Base-by-base conservation (phyloP, 2,113 vertebrate species). In the Grallaria varia region DNA sequence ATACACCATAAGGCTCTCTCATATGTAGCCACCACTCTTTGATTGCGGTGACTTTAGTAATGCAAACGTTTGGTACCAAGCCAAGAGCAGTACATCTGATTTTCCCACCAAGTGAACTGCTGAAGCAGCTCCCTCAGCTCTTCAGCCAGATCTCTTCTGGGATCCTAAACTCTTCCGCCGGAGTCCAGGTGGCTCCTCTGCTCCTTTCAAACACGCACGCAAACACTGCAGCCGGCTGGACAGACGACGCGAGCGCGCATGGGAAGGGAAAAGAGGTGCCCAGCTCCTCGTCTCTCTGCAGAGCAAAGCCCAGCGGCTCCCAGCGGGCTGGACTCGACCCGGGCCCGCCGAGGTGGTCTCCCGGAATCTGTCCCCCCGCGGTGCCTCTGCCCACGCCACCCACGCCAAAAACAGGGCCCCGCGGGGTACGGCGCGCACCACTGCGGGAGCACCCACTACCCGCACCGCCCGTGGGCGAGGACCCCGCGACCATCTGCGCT, bases 21-120 rank as follows among this genome's bases (percentile, higher is more conserved):
- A 10, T 35, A 67, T 16, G n/a, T 15, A 90, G 69, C 62, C 1
- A 2, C 90, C 86, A 31, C 62, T 85, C 91, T 87, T 78, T 76
- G 68, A 42, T 50, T 84, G 76, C 5, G 0, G 72, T 91, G 92
- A 96, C 93, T 84, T 86, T 71, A 60, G 78, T 42, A 74, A 95
- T 53, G 64, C 75, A 72, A 96, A 71, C 0, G 4, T 84, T 90
- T 94, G 86, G 75, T 56, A 58, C 39, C 75, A 14, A 85, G 91
- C 95, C 95, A 96, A 85, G 33, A 63, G 35, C 58, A 71, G 28
- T 85, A 92, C 84, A 92, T 94, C 53, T 76, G 87, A 94, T 89
- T 95, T 94, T 96, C 94, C 91, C 95, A 97, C 95, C 84, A 56
- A 95, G 28, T 37, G 75, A 93, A 84, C 75, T 72, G 76, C 63